Evolutionary conservation across 2,113 vertebrate species (phyloP), one percentile per base, ranked within the genome.

Genomic region (Oncorhynchus nerka): DNA sequence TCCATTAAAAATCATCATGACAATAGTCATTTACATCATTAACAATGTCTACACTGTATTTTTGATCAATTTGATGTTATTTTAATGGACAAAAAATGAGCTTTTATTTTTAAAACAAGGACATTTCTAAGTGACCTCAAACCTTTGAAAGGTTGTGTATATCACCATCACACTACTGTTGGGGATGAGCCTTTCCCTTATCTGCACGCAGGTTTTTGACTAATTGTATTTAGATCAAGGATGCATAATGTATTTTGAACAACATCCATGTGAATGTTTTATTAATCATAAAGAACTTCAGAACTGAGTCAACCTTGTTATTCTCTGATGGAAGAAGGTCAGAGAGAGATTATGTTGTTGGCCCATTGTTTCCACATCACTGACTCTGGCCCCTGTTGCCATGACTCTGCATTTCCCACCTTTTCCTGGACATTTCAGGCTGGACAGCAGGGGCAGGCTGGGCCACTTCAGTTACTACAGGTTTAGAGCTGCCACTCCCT

Each of bases 341-440:
- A 89, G 74, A 78, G 75, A 85, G 83, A 89, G 88, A 86, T 82
- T 77, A 79, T 90, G 90, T 87, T 86, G 61, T 87, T 75, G 81
- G 85, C 84, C 81, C 77, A 87, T 88, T 90, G 84, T 90, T 90
- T 90, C 87, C 88, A 87, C 75, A 82, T 88, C 89, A 89, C 75
- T 72, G 76, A 73, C 78, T 85, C 77, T 79, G 80, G 74, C 83
- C 83, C 77, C 83, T 67, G 88, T 92, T 89, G 85, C 87, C 83
- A 89, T 88, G 88, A 83, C 79, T 83, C 89, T 80, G 81, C 73
- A 55, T 79, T 83, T 77, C 78, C 88, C 89, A 89, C 88, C 89
- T 92, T 88, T 88, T 90, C 87, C 89, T 88, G 87, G 88, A 92
- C 88, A 82, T 90, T 89, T 86, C 89, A 87, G 89, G 87, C 75